phyloP scores from a whole-genome alignment of 2,113 vertebrate species.

The Pterocles burchelli region DNA sequence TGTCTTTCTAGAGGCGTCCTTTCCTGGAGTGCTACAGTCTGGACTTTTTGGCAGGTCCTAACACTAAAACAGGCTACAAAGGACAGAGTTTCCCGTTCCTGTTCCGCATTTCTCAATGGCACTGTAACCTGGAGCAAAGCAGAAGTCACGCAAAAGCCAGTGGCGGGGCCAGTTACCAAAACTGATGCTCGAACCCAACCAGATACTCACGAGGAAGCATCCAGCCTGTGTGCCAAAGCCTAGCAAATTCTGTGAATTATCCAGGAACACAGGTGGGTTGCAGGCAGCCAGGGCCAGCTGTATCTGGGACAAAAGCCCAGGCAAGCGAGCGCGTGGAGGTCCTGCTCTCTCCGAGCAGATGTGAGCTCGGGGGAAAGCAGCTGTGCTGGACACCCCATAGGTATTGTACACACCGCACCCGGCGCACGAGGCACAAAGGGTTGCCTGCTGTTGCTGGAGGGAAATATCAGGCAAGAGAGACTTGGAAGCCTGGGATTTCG shows the following conservation, averaged over 20 bases:
- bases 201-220: background rate
- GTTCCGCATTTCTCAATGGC: background rate
- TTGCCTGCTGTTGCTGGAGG: background rate
- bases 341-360: background rate
- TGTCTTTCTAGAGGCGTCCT: background rate
- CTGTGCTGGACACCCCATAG: background rate
- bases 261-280: background rate
- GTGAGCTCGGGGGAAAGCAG: constrained; percentile 32
- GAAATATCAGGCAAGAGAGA: background rate
- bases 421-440: background rate
- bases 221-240: background rate
- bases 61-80: background rate
- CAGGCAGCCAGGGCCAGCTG: background rate
- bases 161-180: background rate
- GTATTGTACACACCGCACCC: background rate
- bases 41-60: background rate
- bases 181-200: background rate
- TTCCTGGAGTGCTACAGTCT: background rate
- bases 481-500: background rate
- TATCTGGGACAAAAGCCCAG: background rate
- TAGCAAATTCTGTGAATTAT: background rate
- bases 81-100: background rate
- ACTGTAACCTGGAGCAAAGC: background rate
- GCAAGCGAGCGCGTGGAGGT: background rate
- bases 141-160: background rate